Evolutionary conservation across 2,888 invertebrate genomes (phyloP), one percentile per base, ranked within the genome.

Genomic region (Rotaria magnacalcarata): DNA sequence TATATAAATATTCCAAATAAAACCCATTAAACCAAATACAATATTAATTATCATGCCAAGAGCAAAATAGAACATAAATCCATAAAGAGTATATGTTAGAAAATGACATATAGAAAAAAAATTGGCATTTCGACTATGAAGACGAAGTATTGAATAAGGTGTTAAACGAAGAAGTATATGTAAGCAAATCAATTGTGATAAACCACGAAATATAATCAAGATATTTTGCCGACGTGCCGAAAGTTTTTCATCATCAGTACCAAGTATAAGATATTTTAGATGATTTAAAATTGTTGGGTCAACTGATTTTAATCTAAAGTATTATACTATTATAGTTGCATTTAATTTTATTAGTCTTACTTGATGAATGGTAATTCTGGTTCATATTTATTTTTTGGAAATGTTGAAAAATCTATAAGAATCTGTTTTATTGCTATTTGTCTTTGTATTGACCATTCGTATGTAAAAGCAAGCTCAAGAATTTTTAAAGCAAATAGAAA

Each of bases 351-450:
- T 54, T 4, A 34, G 5, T 34, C 10, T 41, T 67, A 67, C 67
- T 19, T 67, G 7, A 67, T 6, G 19, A 16, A 67, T 5, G 6
- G 5, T 67, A 34, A 24, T 34, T 67, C 67, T 10, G 24, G 14
- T 80, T 80, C 47, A 80, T 80, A 80, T 47, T 80, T 80, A 80
- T 80, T 47, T n/a, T n/a, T 10, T n/a, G 80, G 80, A 80, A 80
- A 80, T 80, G 80, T 80, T n/a, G 80, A 80, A 80, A 80, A 80
- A 80, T 80, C 80, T 0, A 80, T 80, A 4, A 43, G 8, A 47
- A 80, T 80, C 24, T 80, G 80, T n/a, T 80, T n/a, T 24, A 80
- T 4, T 47, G 80, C n/a, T n/a, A 80, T 47, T 24, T 80, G 80
- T 47, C n/a, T 47, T n/a, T 47, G 80, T 80, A 10, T 14, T n/a